These are phyloP conservation scores for Deroptyus accipitrinus DNA, from an alignment of 2,113 vertebrate species.

Conservation along the genomic window DNA sequence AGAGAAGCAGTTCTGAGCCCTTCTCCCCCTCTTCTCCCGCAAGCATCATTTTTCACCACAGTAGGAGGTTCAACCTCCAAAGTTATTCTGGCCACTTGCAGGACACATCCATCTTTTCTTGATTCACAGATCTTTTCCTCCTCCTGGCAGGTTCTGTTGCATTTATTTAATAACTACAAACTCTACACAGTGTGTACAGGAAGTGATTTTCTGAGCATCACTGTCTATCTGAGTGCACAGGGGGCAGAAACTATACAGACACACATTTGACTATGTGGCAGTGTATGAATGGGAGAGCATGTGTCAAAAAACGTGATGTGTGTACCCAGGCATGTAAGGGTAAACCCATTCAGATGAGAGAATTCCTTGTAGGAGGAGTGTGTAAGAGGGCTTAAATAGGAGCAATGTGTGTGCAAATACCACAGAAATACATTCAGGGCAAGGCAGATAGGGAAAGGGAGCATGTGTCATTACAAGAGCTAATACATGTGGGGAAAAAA, in stretches of 20 bases:
- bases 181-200: neutral
- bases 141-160: neutral
- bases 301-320: neutral
- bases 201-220: neutral
- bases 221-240: neutral
- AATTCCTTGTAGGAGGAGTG: neutral
- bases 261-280: neutral
- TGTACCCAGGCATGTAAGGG: neutral
- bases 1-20: conserved; percentile 58
- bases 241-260: neutral
- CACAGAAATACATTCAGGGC: neutral
- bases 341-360: neutral
- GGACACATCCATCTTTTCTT: conserved; percentile 24
- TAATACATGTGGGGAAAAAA: neutral
- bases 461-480: neutral
- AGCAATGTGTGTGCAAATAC: neutral
- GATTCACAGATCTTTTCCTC: conserved; percentile 31
- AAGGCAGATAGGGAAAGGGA: neutral
- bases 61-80: conserved; percentile 36
- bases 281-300: neutral
- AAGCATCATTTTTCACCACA: conserved; percentile 65
- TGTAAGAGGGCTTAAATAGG: neutral
- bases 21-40: neutral
- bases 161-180: conserved; percentile 42
- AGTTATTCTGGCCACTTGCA: conserved; percentile 41